Conservation (phyloP, 1,140 invertebrate genomes). For the Zaprionus ghesquierei region DNA sequence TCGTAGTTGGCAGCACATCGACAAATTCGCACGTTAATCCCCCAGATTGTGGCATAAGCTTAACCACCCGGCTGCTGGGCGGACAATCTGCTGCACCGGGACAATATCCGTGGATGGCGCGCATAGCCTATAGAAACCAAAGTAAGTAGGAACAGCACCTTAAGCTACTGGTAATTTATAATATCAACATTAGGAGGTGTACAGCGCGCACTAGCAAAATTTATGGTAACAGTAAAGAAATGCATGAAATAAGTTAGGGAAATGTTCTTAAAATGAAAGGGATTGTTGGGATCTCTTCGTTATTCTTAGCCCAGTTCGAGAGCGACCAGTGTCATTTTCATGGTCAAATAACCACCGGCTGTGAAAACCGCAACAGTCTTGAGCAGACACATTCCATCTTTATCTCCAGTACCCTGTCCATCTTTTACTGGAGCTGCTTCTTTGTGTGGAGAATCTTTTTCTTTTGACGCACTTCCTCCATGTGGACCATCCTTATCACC, state of each 20-base stretch:
- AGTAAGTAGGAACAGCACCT: conserved; percentile 42
- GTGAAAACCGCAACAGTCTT: background rate
- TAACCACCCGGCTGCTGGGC: conserved; percentile 86
- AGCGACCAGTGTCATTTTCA: background rate
- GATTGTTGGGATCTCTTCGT: too few relatives aligned
- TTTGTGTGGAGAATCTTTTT: too few relatives aligned
- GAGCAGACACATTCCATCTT: background rate
- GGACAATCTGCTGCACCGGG: conserved; percentile 85
- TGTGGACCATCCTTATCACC: too few relatives aligned
- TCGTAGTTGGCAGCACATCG: background rate
- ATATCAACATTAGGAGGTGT: too few relatives aligned
- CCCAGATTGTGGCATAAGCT: conserved; percentile 84
- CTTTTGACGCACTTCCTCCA: too few relatives aligned
- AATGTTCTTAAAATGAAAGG: too few relatives aligned
- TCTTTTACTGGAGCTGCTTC: too few relatives aligned
- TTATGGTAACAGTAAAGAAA: too few relatives aligned
- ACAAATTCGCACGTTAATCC: conserved; percentile 15
- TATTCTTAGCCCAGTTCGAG: background rate
- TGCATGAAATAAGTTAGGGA: too few relatives aligned
- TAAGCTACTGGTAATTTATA: too few relatives aligned
- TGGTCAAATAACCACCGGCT: background rate
- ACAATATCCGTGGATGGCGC: conserved; percentile 88
- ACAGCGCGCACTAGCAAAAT: too few relatives aligned
- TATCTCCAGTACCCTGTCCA: background rate
- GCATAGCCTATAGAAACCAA: conserved; percentile 85